These are phyloP conservation scores for Perithous albicinctus DNA, from an alignment of 2,888 invertebrate genomes.

Conservation along the genomic window DNA sequence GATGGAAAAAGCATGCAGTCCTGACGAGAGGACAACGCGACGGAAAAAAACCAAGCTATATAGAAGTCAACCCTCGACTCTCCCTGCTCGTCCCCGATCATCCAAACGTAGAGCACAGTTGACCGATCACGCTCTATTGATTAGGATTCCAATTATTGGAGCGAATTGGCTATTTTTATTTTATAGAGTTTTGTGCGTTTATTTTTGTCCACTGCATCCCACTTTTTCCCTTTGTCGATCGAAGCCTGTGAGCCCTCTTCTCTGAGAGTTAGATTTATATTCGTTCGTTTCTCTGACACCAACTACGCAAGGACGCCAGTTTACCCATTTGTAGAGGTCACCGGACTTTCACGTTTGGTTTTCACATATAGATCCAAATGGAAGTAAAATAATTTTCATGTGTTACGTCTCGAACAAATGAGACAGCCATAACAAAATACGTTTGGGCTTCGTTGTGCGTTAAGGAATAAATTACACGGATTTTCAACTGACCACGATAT, in stretches of 20 bases:
- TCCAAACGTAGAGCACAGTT: constrained; percentile 69
- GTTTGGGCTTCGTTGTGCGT: too few species aligned
- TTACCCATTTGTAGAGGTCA: constrained; percentile 3
- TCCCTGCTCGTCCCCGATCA: constrained; percentile 27
- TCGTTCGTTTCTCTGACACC: too few species aligned
- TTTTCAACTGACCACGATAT: too few species aligned
- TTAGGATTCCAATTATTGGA: constrained; percentile 83
- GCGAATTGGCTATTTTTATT: constrained; percentile 73
- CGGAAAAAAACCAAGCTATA: constrained; percentile 51
- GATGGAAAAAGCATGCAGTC: constrained; percentile 58
- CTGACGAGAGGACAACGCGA: constrained; percentile 60
- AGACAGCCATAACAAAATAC: too few species aligned
- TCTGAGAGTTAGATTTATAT: not conserved
- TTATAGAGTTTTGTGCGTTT: constrained; percentile 52
- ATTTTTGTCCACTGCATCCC: constrained; percentile 46
- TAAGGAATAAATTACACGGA: too few species aligned
- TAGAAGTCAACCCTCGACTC: constrained; percentile 34
- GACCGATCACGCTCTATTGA: constrained; percentile 80
- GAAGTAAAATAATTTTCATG: too few species aligned
- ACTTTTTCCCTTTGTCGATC: constrained; percentile 60
- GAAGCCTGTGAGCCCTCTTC: constrained; percentile 6
- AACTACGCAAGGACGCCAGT: constrained; percentile 11
- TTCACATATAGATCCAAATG: too few species aligned
- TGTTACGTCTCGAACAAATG: too few species aligned
- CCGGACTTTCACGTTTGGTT: too few species aligned